phyloP scores from a whole-genome alignment of 1,140 invertebrate genomes.

The Drosophila ananassae region DNA sequence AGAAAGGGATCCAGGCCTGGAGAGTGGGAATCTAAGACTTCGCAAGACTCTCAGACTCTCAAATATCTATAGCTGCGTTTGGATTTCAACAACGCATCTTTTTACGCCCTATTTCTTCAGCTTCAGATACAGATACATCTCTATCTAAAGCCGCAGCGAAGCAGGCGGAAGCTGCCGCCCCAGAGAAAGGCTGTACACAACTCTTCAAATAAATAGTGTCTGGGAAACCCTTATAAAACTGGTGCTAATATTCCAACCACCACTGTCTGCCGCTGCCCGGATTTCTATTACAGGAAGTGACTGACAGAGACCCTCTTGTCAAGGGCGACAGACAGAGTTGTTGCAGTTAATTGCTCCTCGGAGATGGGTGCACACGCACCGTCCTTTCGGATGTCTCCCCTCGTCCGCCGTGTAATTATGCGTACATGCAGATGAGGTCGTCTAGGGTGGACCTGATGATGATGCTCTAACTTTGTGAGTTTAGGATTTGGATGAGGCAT shows the following conservation, averaged over 20 bases:
- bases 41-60: conserved; percentile 45
- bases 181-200: neutral
- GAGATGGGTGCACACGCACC: conserved; percentile 63
- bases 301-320: conserved; percentile 63
- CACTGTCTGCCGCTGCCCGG: conserved; percentile 51
- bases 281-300: conserved; percentile 80
- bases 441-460: conserved; percentile 37
- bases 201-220: neutral
- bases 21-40: conserved; percentile 23
- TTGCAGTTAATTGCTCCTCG: conserved; percentile 60
- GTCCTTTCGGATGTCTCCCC: conserved; percentile 9
- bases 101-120: conserved; percentile 68
- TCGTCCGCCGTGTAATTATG: conserved; percentile 55
- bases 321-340: conserved; percentile 51
- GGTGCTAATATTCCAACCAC: neutral
- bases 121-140: conserved; percentile 1
- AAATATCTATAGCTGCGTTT: conserved; percentile 47
- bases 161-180: conserved; percentile 55
- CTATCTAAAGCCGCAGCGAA: conserved; percentile 41
- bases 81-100: conserved; percentile 68
- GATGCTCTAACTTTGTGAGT: conserved; percentile 3
- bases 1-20: conserved; percentile 24
- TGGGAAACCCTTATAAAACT: neutral
- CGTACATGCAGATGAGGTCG: conserved; percentile 61
- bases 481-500: neutral